Evolutionary conservation across 2,797 vertebrate species (phyloP).

Genomic region (Avahi laniger): DNA sequence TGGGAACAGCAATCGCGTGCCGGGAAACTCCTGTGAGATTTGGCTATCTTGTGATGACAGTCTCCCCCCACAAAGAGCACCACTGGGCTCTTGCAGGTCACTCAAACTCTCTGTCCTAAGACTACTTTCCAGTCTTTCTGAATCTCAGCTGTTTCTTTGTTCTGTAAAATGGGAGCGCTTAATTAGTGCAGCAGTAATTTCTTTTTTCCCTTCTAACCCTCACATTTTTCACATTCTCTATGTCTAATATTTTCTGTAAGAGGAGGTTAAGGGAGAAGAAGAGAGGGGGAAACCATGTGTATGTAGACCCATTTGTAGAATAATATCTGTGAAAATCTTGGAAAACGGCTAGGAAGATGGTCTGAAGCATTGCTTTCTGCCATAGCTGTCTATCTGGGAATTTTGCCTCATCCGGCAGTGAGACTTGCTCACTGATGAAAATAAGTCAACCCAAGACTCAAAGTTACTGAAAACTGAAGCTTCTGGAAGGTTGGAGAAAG

Average conservation of each 20-base stretch:
- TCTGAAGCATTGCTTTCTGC: neutral
- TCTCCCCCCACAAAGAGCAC: rapidly evolving
- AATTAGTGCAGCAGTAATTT: neutral
- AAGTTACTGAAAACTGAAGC: neutral
- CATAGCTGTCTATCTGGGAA: neutral
- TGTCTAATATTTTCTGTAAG: neutral
- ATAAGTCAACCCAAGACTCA: neutral
- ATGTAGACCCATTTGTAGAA: neutral
- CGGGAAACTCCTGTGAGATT: neutral
- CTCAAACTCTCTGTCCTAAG: neutral
- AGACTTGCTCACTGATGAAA: neutral
- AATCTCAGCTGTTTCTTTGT: neutral
- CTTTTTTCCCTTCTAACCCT: neutral
- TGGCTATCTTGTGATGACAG: rapidly evolving
- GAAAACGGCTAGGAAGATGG: neutral
- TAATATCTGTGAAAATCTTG: neutral
- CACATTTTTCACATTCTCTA: neutral
- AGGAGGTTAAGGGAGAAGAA: neutral
- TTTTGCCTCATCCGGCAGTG: neutral
- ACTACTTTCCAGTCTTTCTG: neutral
- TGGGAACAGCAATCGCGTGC: neutral
- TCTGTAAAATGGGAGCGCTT: neutral
- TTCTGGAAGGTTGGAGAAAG: neutral
- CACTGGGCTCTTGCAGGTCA: neutral
- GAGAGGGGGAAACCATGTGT: neutral